Evolutionary conservation across 2,113 vertebrate genomes (phyloP).

Genomic region (Scolopax mira): DNA sequence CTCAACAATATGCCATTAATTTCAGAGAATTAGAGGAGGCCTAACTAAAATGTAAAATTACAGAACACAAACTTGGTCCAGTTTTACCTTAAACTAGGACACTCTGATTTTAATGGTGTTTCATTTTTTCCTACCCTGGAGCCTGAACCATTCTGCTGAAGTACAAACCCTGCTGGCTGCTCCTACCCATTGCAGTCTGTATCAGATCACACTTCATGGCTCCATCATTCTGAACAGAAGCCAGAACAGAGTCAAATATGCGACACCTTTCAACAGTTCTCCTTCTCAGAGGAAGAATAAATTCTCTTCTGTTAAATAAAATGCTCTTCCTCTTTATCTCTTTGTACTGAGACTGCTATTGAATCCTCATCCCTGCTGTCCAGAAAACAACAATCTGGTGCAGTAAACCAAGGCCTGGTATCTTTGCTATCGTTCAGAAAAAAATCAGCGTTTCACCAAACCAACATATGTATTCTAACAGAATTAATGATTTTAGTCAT

Average conservation of each 20-base stretch:
- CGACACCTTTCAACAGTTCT: not conserved
- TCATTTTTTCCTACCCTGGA: not conserved
- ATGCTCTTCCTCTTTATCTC: not conserved
- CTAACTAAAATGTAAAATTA: no score
- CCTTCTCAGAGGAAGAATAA: not conserved
- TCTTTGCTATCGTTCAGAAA: not conserved
- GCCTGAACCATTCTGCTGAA: not conserved
- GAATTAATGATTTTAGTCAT: conserved; percentile 17
- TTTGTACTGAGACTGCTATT: not conserved
- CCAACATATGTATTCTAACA: not conserved
- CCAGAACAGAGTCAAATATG: not conserved
- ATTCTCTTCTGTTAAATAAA: not conserved
- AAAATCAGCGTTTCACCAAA: not conserved
- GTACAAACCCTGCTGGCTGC: not conserved
- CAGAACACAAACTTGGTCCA: no score
- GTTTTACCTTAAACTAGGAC: no score
- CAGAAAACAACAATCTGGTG: not conserved
- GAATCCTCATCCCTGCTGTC: not conserved
- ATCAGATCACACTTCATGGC: not conserved
- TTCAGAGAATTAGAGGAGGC: no score
- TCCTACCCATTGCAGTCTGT: not conserved
- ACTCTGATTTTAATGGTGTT: not conserved
- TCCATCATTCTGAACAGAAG: not conserved
- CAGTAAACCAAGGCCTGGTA: not conserved
- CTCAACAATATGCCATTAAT: no score